Base-by-base conservation (phyloP, 2,797 vertebrate genomes). In the Triplophysa bombifrons region DNA sequence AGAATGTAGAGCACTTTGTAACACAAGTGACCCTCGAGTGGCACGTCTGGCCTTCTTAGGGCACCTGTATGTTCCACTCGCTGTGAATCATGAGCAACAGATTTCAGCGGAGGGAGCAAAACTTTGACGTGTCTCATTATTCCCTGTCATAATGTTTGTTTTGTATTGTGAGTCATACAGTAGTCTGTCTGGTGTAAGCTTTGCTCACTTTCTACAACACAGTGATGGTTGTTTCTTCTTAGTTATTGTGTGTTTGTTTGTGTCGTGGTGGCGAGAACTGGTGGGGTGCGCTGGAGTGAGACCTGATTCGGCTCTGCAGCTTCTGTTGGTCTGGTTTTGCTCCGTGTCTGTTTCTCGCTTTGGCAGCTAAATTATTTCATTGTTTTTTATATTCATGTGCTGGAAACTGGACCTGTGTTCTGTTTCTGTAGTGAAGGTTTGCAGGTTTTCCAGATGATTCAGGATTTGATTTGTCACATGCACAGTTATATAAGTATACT, bases 121-220 rank as follows among this genome's bases (percentile, higher is more conserved):
- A 17, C 22, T n/a, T 55, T 44, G 51, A 76, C 13, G 11, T 13
- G 34, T 76, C 55, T 56, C 66, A 41, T 56, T 67, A 41, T 27
- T 55, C 63, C 66, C 46, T 76, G 63, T 56, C 30, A 30, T n/a
- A 76, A 34, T 79, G 63, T 74, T 58, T 78, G 74, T 79, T 79
- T 58, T 67, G 65, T 30, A 48, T 19, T 1, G 0, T 46, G 74
- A 76, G 65, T 76, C 74, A 76, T 56, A 64, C 73, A 30, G 64
- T 17, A 58, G 65, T 76, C 38, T 68, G 64, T 76, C 74, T 60
- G 22, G 74, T 30, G 27, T 4, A 68, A 20, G 53, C 74, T 51
- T n/a, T 56, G 44, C 55, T 56, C 34, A 58, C 51, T 67, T 76
- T 76, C 64, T 67, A 44, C 50, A 76, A 27, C 74, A 76, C 56